A percentile compares a stretch with the other conserved stretches of the same genome.
phyloP scores from a whole-genome alignment of 1,140 invertebrate genomes.

The Melipona quadrifasciata region DNA sequence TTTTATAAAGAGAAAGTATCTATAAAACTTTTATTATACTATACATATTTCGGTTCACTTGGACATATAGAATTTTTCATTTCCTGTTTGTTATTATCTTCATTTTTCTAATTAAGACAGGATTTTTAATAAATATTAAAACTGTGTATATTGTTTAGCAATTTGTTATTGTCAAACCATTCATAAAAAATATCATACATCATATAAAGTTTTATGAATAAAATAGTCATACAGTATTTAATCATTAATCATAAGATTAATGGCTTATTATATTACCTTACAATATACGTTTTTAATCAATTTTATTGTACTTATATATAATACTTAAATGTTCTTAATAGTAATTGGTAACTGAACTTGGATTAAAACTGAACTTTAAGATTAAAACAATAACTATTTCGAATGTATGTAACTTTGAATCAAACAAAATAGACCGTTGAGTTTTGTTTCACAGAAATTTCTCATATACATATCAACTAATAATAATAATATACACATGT shows the following conservation, averaged over 20 bases:
- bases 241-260: neutral
- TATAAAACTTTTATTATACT: no score
- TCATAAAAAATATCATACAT: neutral
- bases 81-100: neutral
- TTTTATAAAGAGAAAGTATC: no score
- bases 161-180: neutral
- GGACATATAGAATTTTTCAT: neutral
- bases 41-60: no score
- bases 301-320: neutral
- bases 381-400: neutral
- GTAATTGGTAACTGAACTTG: no score
- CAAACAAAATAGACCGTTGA: neutral
- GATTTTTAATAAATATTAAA: neutral
- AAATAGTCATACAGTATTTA: no score
- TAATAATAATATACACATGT: no score
- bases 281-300: neutral
- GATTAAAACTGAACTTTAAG: neutral
- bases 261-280: neutral
- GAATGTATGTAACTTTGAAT: neutral
- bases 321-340: neutral
- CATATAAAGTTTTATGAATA: neutral
- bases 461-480: no score
- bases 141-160: neutral
- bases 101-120: neutral
- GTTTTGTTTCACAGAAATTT: neutral